These are phyloP conservation scores for Aphelocoma californica DNA, from an alignment of 2,797 vertebrate genomes.

Conservation along the genomic window DNA sequence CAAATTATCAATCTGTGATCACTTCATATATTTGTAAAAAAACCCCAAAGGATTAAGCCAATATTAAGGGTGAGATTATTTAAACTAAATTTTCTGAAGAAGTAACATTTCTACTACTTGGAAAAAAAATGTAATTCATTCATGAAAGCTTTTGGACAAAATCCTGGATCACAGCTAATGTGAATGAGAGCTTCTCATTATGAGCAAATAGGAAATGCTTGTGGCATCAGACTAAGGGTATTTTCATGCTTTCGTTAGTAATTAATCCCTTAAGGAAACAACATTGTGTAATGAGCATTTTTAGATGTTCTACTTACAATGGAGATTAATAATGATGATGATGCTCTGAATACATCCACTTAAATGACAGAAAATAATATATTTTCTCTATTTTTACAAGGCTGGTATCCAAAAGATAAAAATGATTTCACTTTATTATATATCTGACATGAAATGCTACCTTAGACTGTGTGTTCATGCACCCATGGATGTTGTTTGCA, in stretches of 20 bases:
- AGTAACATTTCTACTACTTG: background rate
- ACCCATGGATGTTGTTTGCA: background rate
- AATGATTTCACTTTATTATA: background rate
- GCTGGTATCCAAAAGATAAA: background rate
- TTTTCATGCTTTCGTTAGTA: background rate
- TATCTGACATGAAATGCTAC: background rate
- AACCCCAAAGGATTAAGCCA: background rate
- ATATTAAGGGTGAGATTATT: background rate
- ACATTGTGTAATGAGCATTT: background rate
- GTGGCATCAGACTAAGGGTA: background rate
- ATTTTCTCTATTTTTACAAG: background rate
- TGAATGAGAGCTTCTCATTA: background rate
- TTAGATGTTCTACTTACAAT: background rate
- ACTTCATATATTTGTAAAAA: background rate
- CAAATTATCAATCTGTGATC: background rate
- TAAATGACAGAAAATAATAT: background rate
- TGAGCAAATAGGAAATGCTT: background rate
- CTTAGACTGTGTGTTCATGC: background rate
- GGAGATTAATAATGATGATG: background rate
- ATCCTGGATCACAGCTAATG: background rate
- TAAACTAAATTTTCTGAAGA: background rate
- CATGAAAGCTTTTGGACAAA: background rate
- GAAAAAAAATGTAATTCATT: background rate
- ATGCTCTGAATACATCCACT: background rate
- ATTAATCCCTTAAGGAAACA: background rate